Conservation (phyloP, 2,113 vertebrate species). For the Perca schrenkii region DNA sequence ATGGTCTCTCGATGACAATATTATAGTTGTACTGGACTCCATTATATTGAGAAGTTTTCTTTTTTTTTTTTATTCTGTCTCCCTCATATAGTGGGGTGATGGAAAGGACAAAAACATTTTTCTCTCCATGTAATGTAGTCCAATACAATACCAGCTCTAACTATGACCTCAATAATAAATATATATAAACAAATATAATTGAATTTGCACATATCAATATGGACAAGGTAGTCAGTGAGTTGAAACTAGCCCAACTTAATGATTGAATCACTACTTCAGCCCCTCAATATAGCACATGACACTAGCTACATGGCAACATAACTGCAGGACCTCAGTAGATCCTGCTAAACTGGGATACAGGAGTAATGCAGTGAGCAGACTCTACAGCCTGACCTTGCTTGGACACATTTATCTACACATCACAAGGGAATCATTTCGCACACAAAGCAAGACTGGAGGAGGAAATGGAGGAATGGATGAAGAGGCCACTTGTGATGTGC, state of each 20-base stretch:
- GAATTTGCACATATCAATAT: background rate
- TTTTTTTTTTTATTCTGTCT: background rate
- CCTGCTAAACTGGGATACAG: background rate
- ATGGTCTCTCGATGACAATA: too few species aligned
- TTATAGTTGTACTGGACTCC: background rate
- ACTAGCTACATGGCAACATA: background rate
- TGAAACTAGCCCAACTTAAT: background rate
- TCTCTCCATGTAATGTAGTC: too few species aligned
- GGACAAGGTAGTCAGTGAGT: background rate
- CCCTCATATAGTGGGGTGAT: too few species aligned
- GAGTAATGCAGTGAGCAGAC: constrained; percentile 6
- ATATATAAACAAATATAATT: background rate
- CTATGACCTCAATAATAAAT: too few species aligned
- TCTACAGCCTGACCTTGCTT: constrained; percentile 21
- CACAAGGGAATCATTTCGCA: background rate
- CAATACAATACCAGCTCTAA: too few species aligned
- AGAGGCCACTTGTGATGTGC: constrained; percentile 38
- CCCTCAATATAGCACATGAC: background rate
- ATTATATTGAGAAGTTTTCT: background rate
- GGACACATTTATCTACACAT: constrained; percentile 28
- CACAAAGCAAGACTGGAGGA: background rate
- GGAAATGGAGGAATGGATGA: constrained; percentile 28
- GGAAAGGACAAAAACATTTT: too few species aligned
- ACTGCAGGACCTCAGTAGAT: background rate
- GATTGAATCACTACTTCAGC: background rate